phyloP scores from a whole-genome alignment of 2,113 vertebrate species.

The Nothobranchius kuhntae region DNA sequence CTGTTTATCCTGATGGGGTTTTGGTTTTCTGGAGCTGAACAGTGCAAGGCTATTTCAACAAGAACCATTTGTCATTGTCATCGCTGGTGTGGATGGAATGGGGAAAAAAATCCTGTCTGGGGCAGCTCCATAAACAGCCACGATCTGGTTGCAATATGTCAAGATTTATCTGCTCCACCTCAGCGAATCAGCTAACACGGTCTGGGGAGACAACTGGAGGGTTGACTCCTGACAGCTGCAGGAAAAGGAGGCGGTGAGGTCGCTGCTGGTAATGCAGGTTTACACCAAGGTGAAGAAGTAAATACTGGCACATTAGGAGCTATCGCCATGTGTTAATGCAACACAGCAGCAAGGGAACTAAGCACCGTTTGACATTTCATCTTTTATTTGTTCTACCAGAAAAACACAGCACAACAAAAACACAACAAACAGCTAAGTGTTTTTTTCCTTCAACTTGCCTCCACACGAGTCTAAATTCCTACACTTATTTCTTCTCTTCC shows the following conservation, averaged over 20 bases:
- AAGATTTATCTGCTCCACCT: conserved; percentile 71
- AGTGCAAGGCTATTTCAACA: conserved; percentile 66
- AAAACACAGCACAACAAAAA: conserved; percentile 2
- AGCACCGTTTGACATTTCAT: conserved; percentile 11
- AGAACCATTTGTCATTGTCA: conserved; percentile 71
- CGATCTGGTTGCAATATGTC: conserved; percentile 63
- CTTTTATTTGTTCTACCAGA: neutral
- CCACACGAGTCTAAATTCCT: conserved; percentile 42
- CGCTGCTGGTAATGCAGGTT: conserved; percentile 19
- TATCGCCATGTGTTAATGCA: neutral
- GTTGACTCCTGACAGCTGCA: conserved; percentile 48
- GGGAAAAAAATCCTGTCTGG: conserved; percentile 67
- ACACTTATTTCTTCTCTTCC: conserved; percentile 61
- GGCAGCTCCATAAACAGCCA: conserved; percentile 40
- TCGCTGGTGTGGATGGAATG: conserved; percentile 61
- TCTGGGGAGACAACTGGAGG: conserved; percentile 50
- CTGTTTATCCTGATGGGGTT: conserved; percentile 75
- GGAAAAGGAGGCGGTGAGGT: neutral
- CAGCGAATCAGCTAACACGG: conserved; percentile 57
- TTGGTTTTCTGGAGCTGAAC: conserved; percentile 70
- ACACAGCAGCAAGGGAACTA: neutral
- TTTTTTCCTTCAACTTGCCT: conserved; percentile 7
- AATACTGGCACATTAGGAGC: neutral
- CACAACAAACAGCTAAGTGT: neutral
- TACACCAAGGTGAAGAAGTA: neutral